Percentiles rank a stretch among this genome's conserved stretches.
Conservation (phyloP, 2,888 invertebrate species). For the Seira ritae region DNA sequence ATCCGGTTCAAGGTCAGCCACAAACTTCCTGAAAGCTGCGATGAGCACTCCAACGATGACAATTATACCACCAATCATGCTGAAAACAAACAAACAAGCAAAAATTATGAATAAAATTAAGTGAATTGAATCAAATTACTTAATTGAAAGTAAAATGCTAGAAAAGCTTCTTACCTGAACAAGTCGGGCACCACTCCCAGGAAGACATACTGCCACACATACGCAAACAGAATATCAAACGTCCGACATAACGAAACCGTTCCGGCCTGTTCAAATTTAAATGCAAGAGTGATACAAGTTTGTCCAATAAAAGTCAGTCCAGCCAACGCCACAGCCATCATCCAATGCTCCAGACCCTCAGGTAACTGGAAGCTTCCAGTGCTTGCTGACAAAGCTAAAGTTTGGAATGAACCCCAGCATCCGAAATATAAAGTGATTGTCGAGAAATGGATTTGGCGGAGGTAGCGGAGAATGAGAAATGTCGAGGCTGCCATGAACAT, state of each 20-base stretch:
- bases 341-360: conserved; percentile 55
- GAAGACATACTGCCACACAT: conserved; percentile 70
- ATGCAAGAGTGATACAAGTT: conserved; percentile 89
- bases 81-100: conserved; percentile 21
- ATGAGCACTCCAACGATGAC: conserved; percentile 64
- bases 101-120: neutral
- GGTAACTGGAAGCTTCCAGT: conserved; percentile 60
- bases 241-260: conserved; percentile 93
- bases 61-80: conserved; percentile 66
- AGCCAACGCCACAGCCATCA: conserved; percentile 78
- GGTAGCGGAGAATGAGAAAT: conserved; percentile 87
- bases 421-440: conserved; percentile 84
- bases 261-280: conserved; percentile 93
- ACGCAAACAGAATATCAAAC: conserved; percentile 74
- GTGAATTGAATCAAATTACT: neutral
- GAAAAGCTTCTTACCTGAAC: conserved; percentile 54
- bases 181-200: conserved; percentile 62
- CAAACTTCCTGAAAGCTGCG: conserved; percentile 64
- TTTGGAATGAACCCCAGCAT: conserved; percentile 67
- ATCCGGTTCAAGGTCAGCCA: conserved; percentile 55
- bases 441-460: conserved; percentile 91
- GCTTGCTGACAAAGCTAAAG: conserved; percentile 44
- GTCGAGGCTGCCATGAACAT: conserved; percentile 64
- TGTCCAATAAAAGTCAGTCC: conserved; percentile 92
- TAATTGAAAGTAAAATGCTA: neutral